A percentile compares a stretch with the other conserved stretches of the same genome.
Conservation (phyloP, 2,113 vertebrate species). For the Carollia perspicillata region DNA sequence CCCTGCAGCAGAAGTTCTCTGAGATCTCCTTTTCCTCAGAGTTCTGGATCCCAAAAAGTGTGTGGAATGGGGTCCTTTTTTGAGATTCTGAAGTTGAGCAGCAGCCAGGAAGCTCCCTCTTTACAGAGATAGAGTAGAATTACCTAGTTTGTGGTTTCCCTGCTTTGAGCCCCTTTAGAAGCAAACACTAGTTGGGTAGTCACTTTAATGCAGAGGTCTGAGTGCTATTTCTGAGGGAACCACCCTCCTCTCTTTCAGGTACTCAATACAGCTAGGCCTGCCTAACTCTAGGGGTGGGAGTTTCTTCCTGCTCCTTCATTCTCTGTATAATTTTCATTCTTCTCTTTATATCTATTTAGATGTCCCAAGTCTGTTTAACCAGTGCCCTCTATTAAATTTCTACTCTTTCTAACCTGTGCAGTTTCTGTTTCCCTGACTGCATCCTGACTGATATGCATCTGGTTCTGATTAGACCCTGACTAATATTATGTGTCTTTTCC, state of each 20-base stretch:
- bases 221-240: neutral
- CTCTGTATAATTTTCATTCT: neutral
- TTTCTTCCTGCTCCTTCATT: too few species aligned
- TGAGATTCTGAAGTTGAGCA: neutral
- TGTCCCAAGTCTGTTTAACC: neutral
- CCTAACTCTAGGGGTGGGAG: neutral
- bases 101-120: neutral
- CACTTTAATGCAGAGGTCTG: neutral
- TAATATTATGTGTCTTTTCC: neutral
- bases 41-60: neutral
- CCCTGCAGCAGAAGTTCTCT: neutral
- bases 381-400: neutral
- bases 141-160: neutral
- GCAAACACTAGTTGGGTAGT: neutral
- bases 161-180: neutral
- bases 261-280: neutral
- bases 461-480: neutral
- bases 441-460: neutral
- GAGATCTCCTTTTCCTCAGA: neutral
- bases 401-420: neutral
- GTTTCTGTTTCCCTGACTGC: neutral
- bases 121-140: neutral
- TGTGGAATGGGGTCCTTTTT: neutral
- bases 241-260: neutral
- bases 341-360: neutral